These are phyloP conservation scores for Xenus cinereus DNA, from an alignment of 2,113 vertebrate species.

Conservation along the genomic window DNA sequence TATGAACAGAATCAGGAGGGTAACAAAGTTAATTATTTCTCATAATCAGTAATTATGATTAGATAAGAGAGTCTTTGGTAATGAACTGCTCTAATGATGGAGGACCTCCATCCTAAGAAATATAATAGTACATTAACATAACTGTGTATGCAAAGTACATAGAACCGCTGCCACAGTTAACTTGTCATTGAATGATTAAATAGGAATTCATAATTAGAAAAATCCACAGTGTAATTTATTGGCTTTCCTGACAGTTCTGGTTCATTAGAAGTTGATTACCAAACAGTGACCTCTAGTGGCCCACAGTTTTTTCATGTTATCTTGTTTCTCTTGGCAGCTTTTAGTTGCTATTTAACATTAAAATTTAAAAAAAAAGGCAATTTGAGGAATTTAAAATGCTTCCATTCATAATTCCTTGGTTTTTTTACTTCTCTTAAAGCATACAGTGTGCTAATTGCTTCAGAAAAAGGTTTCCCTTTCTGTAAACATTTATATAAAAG, in stretches of 20 bases:
- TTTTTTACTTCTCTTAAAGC: not conserved
- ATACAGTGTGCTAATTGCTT: not conserved
- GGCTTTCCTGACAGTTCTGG: conserved; percentile 85
- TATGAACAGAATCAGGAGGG: conserved; percentile 66
- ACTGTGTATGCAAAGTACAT: conserved; percentile 80
- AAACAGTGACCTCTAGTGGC: conserved; percentile 93
- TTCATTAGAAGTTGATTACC: conserved; percentile 91
- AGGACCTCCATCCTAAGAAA: conserved; percentile 82
- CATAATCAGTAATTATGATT: conserved; percentile 95
- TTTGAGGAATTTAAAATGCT: conserved; percentile 8
- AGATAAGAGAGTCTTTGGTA: conserved; percentile 86
- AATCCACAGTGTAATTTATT: conserved; percentile 88
- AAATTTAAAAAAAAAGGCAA: not conserved
- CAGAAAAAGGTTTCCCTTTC: not conserved
- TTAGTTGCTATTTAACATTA: not conserved
- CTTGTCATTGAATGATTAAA: conserved; percentile 96
- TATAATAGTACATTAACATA: conserved; percentile 89
- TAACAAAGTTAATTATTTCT: conserved; percentile 87
- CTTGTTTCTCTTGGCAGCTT: not conserved
- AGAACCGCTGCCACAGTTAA: conserved; percentile 77
- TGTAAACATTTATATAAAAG: not conserved
- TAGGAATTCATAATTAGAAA: conserved; percentile 95
- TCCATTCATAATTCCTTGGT: not conserved
- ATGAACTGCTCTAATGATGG: conserved; percentile 84
- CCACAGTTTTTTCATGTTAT: conserved; percentile 26